A percentile compares a stretch with the other conserved stretches of the same genome.
These are phyloP conservation scores for Digitonthophagus gazella DNA, from an alignment of 2,888 invertebrate genomes.

Conservation along the genomic window DNA sequence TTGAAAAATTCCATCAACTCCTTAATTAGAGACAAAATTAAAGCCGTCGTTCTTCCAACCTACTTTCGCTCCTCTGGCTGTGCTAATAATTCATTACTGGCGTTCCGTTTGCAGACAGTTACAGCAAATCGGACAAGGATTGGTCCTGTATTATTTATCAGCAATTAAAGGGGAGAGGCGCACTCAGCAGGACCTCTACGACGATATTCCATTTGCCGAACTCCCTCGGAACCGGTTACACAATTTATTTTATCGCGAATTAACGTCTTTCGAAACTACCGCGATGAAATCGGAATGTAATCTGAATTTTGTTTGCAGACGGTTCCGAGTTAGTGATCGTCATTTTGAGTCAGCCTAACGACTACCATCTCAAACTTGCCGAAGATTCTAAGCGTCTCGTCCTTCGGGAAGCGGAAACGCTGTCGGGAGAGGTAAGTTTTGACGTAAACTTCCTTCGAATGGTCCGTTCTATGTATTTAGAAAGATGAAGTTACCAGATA, in stretches of 20 bases:
- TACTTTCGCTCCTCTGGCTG: background rate
- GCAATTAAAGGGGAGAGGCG: background rate
- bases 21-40: too few species aligned
- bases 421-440: constrained; percentile 30
- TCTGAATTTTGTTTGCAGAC: constrained; percentile 52
- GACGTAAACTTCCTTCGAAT: background rate
- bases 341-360: constrained; percentile 65
- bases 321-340: constrained; percentile 59
- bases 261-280: background rate
- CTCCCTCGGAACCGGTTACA: background rate
- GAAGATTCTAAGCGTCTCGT: constrained; percentile 57
- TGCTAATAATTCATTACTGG: background rate
- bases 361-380: constrained; percentile 63
- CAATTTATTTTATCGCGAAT: background rate
- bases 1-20: too few species aligned
- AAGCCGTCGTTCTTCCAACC: too few species aligned
- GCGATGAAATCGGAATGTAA: background rate
- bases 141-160: background rate
- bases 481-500: too few species aligned
- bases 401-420: constrained; percentile 54
- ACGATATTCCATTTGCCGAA: too few species aligned
- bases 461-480: too few species aligned
- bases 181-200: background rate
- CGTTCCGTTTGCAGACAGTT: background rate
- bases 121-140: background rate